These are phyloP conservation scores for Venustaconcha ellipsiformis DNA, from an alignment of 1,140 invertebrate species.

Conservation along the genomic window DNA sequence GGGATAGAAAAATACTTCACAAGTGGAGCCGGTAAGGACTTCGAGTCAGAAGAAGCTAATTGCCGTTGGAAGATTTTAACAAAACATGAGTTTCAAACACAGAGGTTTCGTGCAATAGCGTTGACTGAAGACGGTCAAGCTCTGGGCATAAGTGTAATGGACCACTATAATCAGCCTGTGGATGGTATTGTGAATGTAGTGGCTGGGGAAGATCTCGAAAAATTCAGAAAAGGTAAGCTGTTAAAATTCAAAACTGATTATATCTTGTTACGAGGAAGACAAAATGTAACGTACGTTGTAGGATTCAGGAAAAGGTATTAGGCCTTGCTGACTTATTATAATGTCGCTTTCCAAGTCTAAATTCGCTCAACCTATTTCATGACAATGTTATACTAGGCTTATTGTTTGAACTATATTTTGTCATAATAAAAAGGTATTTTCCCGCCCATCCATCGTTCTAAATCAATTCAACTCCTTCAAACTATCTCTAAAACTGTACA, in stretches of 20 bases:
- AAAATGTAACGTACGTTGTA: too few species aligned
- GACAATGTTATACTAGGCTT: too few species aligned
- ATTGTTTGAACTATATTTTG: too few species aligned
- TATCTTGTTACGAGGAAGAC: background rate
- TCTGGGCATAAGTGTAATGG: background rate
- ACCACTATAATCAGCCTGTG: conserved; percentile 7
- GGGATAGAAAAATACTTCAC: conserved; percentile 6
- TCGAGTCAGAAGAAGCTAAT: background rate
- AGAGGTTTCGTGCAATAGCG: conserved; percentile 6
- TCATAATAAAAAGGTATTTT: too few species aligned
- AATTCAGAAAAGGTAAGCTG: conserved; percentile 28
- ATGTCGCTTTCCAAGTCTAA: too few species aligned
- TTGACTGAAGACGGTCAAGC: conserved; percentile 9
- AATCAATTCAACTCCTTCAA: too few species aligned
- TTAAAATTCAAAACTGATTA: conserved; percentile 19
- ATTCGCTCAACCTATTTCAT: too few species aligned
- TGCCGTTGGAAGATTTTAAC: conserved; percentile 3
- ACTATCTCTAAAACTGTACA: too few species aligned
- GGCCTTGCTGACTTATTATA: too few species aligned
- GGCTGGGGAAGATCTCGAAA: conserved; percentile 20
- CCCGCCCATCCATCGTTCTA: too few species aligned
- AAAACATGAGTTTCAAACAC: conserved; percentile 4
- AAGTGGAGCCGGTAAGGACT: background rate
- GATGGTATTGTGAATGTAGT: conserved; percentile 46
- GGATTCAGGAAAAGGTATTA: too few species aligned